Conservation (phyloP, 1,140 invertebrate genomes). For the Lepidurus apus region DNA sequence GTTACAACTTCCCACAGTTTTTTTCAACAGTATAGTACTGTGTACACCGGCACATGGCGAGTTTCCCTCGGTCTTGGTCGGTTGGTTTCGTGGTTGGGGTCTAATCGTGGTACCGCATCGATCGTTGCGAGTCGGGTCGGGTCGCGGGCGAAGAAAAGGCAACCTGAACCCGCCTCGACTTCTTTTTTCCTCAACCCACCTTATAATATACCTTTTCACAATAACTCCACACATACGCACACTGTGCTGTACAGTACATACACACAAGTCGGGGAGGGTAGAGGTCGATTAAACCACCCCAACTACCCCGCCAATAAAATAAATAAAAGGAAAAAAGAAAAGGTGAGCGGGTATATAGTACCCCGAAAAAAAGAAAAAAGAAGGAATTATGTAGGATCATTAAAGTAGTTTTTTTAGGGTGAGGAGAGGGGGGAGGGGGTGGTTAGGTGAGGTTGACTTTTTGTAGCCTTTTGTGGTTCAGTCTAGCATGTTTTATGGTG, state of each 20-base stretch:
- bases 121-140: background rate
- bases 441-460: slow-evolving; percentile 5
- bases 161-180: background rate
- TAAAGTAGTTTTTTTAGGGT: background rate
- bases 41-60: background rate
- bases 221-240: background rate
- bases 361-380: background rate
- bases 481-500: background rate
- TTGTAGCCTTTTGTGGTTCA: background rate
- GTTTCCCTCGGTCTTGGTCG: slow-evolving; percentile 7
- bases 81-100: background rate
- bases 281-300: background rate
- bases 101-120: slow-evolving; percentile 9
- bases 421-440: background rate
- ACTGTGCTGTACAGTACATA: background rate
- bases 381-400: background rate
- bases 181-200: background rate
- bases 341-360: background rate
- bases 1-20: too few relatives aligned
- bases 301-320: background rate
- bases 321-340: background rate
- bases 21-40: too few relatives aligned
- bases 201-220: background rate
- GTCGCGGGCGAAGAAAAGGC: background rate
- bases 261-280: background rate